Base-by-base conservation (phyloP, 2,888 invertebrate species). In the Patella ulyssiponensis region DNA sequence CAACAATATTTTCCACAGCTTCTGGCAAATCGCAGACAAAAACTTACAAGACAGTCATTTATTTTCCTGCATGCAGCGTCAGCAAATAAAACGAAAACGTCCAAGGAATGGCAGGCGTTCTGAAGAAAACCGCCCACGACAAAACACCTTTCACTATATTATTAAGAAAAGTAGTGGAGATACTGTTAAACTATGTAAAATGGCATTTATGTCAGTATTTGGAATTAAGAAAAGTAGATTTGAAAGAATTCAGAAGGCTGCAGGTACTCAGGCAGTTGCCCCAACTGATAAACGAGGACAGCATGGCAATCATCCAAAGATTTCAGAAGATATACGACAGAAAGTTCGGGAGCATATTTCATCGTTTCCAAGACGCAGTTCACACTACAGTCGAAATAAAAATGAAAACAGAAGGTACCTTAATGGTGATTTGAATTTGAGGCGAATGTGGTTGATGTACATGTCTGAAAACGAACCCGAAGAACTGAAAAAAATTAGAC, bases 31-130 rank as follows among this genome's bases (percentile, higher is more conserved):
- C 51, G 69, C 64, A 51, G 54, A 74, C n/a, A 54, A 56, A 74
- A 58, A 74, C 14, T 52, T 51, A 27, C 74, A 74, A 20, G 74
- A 74, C 44, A 56, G 58, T 23, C 64, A 74, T 74, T 74, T 74
- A 33, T 69, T 64, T 74, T 58, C 64, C n/a, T 74, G 74, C 69
- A 74, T 74, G 20, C 51, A 56, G 64, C 14, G 51, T 17, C 54
- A 56, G 17, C 33, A 23, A 53, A 58, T 69, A 74, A 56, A 74
- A 17, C 51, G 74, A 64, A 74, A 56, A 33, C 58, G 69, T 20
- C 54, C 69, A 64, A 58, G 74, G 12, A 64, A 23, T 74, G 74
- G 74, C 27, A 69, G 23, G 27, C 58, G 74, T 64, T 17, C 58
- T 64, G 23, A 74, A 23, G 64, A 69, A 56, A 56, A 58, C 27